Evolutionary conservation across 2,113 vertebrate species (phyloP).

Genomic region (Raja brachyura): DNA sequence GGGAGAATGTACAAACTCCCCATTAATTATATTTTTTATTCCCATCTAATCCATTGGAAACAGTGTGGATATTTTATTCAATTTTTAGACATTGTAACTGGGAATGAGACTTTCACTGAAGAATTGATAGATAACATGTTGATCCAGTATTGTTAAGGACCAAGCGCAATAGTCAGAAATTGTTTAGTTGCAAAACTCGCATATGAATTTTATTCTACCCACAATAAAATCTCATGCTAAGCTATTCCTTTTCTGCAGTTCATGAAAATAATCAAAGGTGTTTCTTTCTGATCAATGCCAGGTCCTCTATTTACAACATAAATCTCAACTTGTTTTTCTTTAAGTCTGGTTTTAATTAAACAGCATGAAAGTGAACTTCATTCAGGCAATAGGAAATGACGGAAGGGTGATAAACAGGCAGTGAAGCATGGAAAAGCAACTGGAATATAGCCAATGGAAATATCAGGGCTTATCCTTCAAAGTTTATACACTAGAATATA

Average conservation of each 20-base stretch:
- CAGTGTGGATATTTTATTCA: not conserved
- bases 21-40: not conserved
- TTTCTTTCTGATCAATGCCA: not conserved
- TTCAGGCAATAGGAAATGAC: not conserved
- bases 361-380: not conserved
- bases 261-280: not conserved
- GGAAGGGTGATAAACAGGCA: not conserved
- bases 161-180: not conserved
- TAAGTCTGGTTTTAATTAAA: constrained; percentile 4
- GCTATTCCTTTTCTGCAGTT: not conserved
- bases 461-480: not conserved
- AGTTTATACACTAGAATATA: not conserved
- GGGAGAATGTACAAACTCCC: too few relatives aligned
- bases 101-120: not conserved
- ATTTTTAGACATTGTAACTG: not conserved
- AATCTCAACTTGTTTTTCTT: constrained; percentile 11
- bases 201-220: not conserved
- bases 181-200: not conserved
- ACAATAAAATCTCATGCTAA: not conserved
- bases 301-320: not conserved
- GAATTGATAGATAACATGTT: not conserved
- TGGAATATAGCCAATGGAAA: not conserved
- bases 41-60: not conserved
- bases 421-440: not conserved
- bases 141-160: not conserved